A percentile compares a stretch with the other conserved stretches of the same genome.
Evolutionary conservation across 37 sponge, comb jelly and placozoan genomes (phyloP).

Genomic region (Chondrilla cf. caribensis): DNA sequence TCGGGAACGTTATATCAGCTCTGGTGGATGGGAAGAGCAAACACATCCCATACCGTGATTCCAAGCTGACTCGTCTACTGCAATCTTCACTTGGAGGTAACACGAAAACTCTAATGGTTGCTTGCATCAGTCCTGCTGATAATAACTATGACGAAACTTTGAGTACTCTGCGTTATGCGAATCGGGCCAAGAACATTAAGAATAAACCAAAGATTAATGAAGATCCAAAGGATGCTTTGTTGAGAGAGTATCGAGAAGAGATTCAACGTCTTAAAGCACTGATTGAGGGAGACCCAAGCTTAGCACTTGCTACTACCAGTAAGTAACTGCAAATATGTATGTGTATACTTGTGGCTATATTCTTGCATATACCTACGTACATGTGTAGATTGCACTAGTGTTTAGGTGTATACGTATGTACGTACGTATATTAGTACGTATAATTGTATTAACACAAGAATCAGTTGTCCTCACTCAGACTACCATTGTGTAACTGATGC

Average conservation of each 20-base stretch:
- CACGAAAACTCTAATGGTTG: constrained; percentile 99
- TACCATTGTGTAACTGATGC: too few relatives aligned
- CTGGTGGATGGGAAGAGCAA: constrained; percentile 96
- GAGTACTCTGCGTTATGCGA: constrained; percentile 77
- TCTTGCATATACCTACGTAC: background rate
- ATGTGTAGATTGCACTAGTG: background rate
- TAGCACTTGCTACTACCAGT: background rate
- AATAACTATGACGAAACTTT: constrained; percentile 98
- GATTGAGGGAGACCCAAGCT: constrained; percentile 51
- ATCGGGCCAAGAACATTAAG: constrained; percentile 98
- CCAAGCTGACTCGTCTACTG: constrained; percentile 93
- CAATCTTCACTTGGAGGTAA: constrained; percentile 94
- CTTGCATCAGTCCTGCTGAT: constrained; percentile 94
- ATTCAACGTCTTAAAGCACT: constrained; percentile 84
- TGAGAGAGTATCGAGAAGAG: constrained; percentile 94
- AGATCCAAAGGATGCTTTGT: constrained; percentile 95
- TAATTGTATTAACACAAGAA: too few relatives aligned
- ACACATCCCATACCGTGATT: constrained; percentile 96
- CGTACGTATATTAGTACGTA: too few relatives aligned
- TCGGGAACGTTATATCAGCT: constrained; percentile 98
- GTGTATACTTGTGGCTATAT: background rate
- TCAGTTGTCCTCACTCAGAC: too few relatives aligned
- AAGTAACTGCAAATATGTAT: background rate
- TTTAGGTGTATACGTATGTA: too few relatives aligned
- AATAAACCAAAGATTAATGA: constrained; percentile 97